Percentiles rank a stretch among this genome's conserved stretches.
These are phyloP conservation scores for Parambassis ranga DNA, from an alignment of 2,797 vertebrate genomes.

Conservation along the genomic window DNA sequence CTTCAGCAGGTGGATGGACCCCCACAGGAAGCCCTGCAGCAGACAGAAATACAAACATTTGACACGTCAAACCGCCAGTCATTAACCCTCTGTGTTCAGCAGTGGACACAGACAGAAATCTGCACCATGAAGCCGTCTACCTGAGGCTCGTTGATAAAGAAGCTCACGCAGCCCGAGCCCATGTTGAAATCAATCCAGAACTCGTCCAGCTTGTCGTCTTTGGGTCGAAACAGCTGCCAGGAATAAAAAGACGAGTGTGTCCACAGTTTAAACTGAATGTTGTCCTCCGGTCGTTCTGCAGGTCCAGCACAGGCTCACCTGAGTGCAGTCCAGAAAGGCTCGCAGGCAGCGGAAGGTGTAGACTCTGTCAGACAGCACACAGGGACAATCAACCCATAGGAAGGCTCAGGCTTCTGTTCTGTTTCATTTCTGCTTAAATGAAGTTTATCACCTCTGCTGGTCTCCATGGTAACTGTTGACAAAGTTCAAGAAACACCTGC, in stretches of 20 bases:
- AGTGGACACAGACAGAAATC: no score
- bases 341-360: slow-evolving; percentile 86
- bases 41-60: not conserved
- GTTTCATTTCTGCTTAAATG: not conserved
- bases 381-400: slow-evolving; percentile 15
- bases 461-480: slow-evolving; percentile 83
- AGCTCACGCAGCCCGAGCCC: slow-evolving; percentile 85
- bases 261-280: not conserved
- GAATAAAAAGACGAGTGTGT: not conserved
- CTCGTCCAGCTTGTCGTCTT: slow-evolving; percentile 85
- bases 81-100: not conserved
- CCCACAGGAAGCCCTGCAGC: slow-evolving; percentile 85
- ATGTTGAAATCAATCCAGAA: slow-evolving; percentile 96
- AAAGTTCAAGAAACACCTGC: slow-evolving; percentile 89
- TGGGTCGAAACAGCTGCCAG: slow-evolving; percentile 84
- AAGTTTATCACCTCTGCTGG: slow-evolving; percentile 78
- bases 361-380: slow-evolving; percentile 76
- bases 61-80: not conserved
- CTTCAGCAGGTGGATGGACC: slow-evolving; percentile 80
- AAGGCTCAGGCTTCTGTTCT: not conserved
- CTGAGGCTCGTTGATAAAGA: slow-evolving; percentile 86
- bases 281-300: no score
- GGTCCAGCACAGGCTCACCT: slow-evolving; percentile 76
- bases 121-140: no score
- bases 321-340: slow-evolving; percentile 80